phyloP scores from a whole-genome alignment of 2,797 vertebrate species.

The Ctenopoma multispine region DNA sequence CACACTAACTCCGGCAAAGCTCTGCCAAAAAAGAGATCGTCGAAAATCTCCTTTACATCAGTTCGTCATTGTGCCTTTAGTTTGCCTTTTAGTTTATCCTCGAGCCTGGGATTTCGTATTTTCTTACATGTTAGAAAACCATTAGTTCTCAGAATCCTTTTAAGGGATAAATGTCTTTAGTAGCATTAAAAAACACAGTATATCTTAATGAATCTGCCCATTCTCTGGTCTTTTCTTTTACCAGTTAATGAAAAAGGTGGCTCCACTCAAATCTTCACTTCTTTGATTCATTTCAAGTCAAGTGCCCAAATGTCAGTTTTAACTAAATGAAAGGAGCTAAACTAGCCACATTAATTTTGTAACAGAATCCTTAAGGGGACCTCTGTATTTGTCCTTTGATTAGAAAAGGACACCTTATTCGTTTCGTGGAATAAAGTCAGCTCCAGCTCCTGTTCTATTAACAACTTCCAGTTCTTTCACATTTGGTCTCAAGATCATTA shows the following conservation, averaged over 20 bases:
- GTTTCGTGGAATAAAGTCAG: too few relatives aligned
- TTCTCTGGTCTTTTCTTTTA: conserved; percentile 16
- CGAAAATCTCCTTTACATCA: not conserved
- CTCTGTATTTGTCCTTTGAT: conserved; percentile 29
- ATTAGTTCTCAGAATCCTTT: not conserved
- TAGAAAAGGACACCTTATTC: conserved; percentile 15
- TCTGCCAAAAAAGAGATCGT: conserved; percentile 1
- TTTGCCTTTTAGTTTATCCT: not conserved
- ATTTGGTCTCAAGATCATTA: conserved; percentile 49
- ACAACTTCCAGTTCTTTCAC: conserved; percentile 30
- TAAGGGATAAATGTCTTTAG: not conserved
- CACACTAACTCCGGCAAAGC: conserved; percentile 18
- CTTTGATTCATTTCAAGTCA: conserved; percentile 21
- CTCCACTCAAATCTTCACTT: conserved; percentile 1
- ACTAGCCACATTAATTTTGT: conserved; percentile 1
- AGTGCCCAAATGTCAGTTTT: conserved; percentile 24
- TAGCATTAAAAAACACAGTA: conserved; percentile 6
- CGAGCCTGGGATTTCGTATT: not conserved
- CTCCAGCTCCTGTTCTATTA: conserved; percentile 11
- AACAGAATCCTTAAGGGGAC: conserved; percentile 24
- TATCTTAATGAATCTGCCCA: conserved; percentile 17
- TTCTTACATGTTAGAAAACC: not conserved
- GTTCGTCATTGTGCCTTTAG: not conserved
- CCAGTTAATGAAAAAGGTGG: conserved; percentile 11
- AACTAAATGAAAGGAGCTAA: conserved; percentile 30